Evolutionary conservation across 2,113 vertebrate genomes (phyloP).

Genomic region (Psittacus erithacus): DNA sequence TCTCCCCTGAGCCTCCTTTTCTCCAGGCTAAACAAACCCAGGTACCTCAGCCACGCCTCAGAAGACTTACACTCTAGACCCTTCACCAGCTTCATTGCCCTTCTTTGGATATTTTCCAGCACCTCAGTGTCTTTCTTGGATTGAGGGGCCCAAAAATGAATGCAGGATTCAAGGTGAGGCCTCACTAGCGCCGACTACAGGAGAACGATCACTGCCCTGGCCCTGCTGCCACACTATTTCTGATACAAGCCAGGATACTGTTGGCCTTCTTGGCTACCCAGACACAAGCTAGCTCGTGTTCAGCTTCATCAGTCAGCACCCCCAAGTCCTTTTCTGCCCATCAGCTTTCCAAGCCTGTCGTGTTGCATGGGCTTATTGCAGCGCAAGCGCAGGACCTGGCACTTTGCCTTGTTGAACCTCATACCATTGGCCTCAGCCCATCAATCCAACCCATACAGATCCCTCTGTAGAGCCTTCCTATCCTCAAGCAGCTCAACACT

Average conservation of each 20-base stretch:
- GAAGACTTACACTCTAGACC: neutral
- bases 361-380: neutral
- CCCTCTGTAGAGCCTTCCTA: neutral
- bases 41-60: neutral
- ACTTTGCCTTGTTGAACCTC: neutral
- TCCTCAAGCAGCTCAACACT: neutral
- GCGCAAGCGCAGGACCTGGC: neutral
- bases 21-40: neutral
- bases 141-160: neutral
- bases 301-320: neutral
- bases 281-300: neutral
- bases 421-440: neutral
- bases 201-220: neutral
- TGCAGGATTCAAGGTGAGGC: neutral
- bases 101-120: accelerated
- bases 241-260: neutral
- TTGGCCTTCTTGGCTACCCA: neutral
- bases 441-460: neutral
- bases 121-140: neutral
- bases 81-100: neutral
- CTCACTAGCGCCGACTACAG: neutral
- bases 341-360: neutral
- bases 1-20: neutral
- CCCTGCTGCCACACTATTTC: neutral
- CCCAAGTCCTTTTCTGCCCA: neutral